Evolutionary conservation across 2,888 invertebrate genomes (phyloP).

Genomic region (Neoaliturus tenellus): DNA sequence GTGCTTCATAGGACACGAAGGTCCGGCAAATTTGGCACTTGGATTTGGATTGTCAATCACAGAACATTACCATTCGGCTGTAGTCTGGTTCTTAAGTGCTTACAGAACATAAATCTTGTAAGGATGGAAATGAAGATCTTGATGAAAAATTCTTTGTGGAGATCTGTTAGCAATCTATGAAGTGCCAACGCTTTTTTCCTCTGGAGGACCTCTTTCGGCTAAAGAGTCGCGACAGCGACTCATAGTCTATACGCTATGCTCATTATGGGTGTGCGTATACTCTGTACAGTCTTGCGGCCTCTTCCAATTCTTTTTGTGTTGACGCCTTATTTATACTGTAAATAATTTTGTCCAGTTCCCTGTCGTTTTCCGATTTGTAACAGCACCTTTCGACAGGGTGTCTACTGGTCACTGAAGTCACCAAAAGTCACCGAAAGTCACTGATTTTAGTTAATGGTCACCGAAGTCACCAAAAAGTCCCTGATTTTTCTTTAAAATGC

Average conservation of each 20-base stretch:
- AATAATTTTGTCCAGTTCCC: neutral
- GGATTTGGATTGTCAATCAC: neutral
- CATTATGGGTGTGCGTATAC: neutral
- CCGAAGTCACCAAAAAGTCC: too few species aligned
- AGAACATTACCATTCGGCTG: neutral
- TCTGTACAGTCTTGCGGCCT: neutral
- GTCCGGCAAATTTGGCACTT: constrained; percentile 1
- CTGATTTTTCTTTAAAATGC: too few species aligned
- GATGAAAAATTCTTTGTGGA: neutral
- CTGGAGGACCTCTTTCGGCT: neutral
- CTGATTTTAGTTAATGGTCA: too few species aligned
- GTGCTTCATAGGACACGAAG: constrained; percentile 11
- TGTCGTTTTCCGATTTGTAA: neutral
- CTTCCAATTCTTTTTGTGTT: neutral
- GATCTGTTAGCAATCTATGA: neutral
- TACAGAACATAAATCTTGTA: constrained; percentile 18
- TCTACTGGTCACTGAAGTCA: too few species aligned
- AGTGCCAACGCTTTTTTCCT: neutral
- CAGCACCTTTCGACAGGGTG: too few species aligned
- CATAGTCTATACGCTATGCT: neutral
- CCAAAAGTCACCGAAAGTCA: too few species aligned
- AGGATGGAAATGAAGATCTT: constrained; percentile 27
- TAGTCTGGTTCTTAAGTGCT: neutral
- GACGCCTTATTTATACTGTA: neutral
- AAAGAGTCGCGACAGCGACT: neutral